Evolutionary conservation across 23 tunicate genomes (phyloP), one percentile per base, ranked within the genome.

Genomic region (Trididemnum clinides): DNA sequence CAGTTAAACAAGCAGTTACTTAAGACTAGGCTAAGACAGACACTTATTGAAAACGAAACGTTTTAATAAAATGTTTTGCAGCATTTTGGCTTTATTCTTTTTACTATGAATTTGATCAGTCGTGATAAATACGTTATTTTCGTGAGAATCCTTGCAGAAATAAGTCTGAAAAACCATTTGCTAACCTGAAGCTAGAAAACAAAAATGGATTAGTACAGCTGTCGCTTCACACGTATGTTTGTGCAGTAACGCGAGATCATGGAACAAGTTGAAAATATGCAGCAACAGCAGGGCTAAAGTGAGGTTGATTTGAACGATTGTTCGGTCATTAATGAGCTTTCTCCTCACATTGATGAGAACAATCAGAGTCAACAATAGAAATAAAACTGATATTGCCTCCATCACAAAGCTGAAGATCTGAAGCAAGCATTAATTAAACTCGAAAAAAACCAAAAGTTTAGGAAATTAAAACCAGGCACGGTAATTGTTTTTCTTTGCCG

Each of bases 281-380:
- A 89, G 49, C 27, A 38, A 22, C 74, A 89, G 78, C 28, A 89
- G 34, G 33, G 83, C 64, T 33, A 89, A n/a, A 0, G 87, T 71
- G 27, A 89, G 80, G 79, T 64, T 72, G 7, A 89, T 89, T 80
- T 89, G 93, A 25, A 89, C 88, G 7, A 85, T 64, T n/a, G 64
- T 78, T 29, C 93, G 71, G 57, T 89, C 93, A 3, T 75, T 78
- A 31, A 71, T 50, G 19, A 89, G 70, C 12, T 73, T 69, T 21
- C 72, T 82, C 0, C 93, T 77, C 0, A 89, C 88, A 29, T 33
- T 39, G 39, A 89, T 28, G 34, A 89, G 83, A 27, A 83, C 27
- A 7, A 39, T 38, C 28, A 78, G 1, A 27, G 88, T 82, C 22
- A 76, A 34, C 23, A 89, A n/a, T 34, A 89, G 78, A 51, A 50